Evolutionary conservation across 37 sponge, comb jelly and placozoan species (phyloP), one percentile per base, ranked within the genome.

Genomic region (Geodia barretti): DNA sequence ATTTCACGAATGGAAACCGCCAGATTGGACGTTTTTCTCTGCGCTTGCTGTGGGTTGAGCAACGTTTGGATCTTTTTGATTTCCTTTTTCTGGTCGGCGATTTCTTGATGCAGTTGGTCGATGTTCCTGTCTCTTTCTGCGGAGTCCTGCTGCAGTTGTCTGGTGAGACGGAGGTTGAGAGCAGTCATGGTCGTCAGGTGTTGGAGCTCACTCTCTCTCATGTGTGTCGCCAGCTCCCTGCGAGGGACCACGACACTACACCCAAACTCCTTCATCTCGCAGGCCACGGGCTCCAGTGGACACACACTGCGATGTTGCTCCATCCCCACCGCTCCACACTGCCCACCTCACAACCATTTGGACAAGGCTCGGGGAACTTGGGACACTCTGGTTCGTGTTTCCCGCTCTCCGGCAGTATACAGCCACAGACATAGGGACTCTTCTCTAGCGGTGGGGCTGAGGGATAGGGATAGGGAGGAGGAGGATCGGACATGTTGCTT

Each of bases 181-280:
- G 54, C 38, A 34, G 84, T 23, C 25, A 38, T 25, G 5, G 24
- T 34, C 9, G 72, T 37, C 0, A 75, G 84, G 68, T 84, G 77
- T 32, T 58, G 31, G 1, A 64, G 66, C 9, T 19, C 23, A 3
- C 39, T 34, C 77, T 84, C 84, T 36, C 32, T 36, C 77, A 69
- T 34, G 39, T 84, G 84, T 9, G 3, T 19, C 1, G 14, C 23
- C 34, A 36, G 38, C 30, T 85, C 72, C 61, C 26, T 28, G n/a
- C 76, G 67, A 58, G 68, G 68, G 28, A 84, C n/a, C 39, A 4
- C 65, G 30, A 41, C 68, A 4, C 65, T 34, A 64, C 83, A 83
- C 21, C 83, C 83, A 20, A 66, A n/a, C 32, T 75, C 66, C 17
- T 47, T 26, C 41, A 66, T 75, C 66, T 83, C 83, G 34, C 83